Evolutionary conservation across 1,140 invertebrate genomes (phyloP).

Genomic region (Argopecten irradians): DNA sequence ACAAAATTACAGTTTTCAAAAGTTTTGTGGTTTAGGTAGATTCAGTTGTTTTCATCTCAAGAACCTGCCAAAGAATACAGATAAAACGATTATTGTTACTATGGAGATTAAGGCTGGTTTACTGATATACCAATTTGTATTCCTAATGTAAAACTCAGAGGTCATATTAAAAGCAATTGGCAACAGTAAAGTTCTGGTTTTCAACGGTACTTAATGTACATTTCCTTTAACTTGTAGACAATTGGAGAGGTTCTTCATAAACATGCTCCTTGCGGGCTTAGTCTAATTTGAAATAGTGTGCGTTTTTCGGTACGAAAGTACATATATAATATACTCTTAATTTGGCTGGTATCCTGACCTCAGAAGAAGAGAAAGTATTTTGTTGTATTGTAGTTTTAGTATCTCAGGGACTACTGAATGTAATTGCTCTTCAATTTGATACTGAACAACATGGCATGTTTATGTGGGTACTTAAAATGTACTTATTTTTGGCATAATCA

Average conservation of each 20-base stretch:
- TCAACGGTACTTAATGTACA: neutral
- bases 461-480: neutral
- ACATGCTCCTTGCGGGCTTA: neutral
- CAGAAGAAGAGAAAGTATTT: no score
- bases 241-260: neutral
- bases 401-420: no score
- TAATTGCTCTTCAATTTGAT: no score
- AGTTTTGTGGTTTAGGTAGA: no score
- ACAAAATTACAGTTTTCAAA: no score
- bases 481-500: neutral
- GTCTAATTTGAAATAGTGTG: no score
- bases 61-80: neutral
- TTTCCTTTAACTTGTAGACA: neutral
- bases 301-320: no score
- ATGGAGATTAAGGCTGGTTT: neutral
- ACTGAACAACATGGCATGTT: neutral
- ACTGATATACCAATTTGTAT: neutral
- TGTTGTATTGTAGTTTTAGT: no score
- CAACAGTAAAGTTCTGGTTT: neutral
- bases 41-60: neutral
- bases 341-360: no score
- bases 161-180: neutral
- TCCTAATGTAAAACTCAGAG: neutral
- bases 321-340: no score
- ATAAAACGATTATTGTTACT: neutral